Evolutionary conservation across 1,140 invertebrate genomes (phyloP), one percentile per base, ranked within the genome.

Genomic region (Anastrepha ludens): DNA sequence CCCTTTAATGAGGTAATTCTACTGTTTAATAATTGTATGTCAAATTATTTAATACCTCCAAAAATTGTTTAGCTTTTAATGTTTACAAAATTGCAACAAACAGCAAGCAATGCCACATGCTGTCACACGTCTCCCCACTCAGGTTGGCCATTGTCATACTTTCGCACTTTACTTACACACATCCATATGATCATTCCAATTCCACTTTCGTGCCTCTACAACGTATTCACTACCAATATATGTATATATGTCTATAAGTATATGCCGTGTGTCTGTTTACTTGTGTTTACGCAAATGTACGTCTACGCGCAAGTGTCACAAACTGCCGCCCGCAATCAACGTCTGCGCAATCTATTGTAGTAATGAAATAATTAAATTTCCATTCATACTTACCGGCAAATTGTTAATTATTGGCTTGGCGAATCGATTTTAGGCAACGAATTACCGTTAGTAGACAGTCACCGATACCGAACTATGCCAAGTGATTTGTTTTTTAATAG

Each of bases 291-390:
- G 50, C 11, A 55, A 55, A 20, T 67, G 64, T 29, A 4, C 67
- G 41, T 74, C 39, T 9, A 41, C 41, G 11, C 15, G 15, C 5
- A 17, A 74, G 67, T 74, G 67, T 47, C 41, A 74, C 41, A 47
- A 74, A 41, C 67, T 47, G 67, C 67, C 67, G 39, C 67, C 67
- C 67, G 67, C 67, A 47, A 74, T 58, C 47, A 81, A 55, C 74
- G 74, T 47, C 74, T 81, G 50, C 74, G 47, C 55, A 81, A 81
- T 55, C 74, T 13, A n/a, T 20, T 55, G 47, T 47, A 81, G 47
- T 81, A 81, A 74, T 74, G 67, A 74, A 81, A 55, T 81, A 55
- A 55, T 81, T 81, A 55, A 81, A 81, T 81, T 81, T 81, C n/a
- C 74, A 81, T 58, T 81, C 20, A 81, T 81, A 81, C 9, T 81